Base-by-base conservation (phyloP, 2,797 vertebrate species). In the Lepidocolaptes lacrymiger region DNA sequence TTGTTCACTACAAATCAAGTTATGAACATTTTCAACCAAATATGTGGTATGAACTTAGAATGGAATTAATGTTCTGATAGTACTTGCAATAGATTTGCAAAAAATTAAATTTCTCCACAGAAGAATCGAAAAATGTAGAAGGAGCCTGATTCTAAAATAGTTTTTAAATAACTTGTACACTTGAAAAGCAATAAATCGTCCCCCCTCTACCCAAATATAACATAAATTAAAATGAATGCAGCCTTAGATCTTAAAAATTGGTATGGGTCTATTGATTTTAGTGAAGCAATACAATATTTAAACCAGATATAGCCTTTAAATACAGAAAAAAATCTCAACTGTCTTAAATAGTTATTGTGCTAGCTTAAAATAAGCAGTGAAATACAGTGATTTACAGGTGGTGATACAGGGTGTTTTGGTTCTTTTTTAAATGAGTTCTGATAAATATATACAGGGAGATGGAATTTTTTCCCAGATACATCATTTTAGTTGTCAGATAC, bases 141-240 rank as follows among this genome's bases (percentile, higher is more conserved):
- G 2, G 24, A 75, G 1, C 5, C 20, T 43, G 22, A 67, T 67
- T 79, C 15, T 64, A 49, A 56, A 86, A 72, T 51, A 64, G 12
- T 61, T 93, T 86, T 52, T 16, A 94, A 81, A 71, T 41, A 64
- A 2, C 11, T 17, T 34, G 4, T 49, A 19, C 11, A 41, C 9
- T 62, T 73, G 15, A 83, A 91, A 85, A 51, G 5, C 11, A 81
- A 22, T 55, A 67, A 43, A 54, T 64, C 26, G 28, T 55, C 5
- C 5, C 17, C 1, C 3, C 2, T 4, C 10, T 4, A 14, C 20
- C 15, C 2, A 37, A 36, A 36, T 36, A 21, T 27, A 48, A 36
- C 51, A 37, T 23, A 54, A 79, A 51, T 51, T 19, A 48, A 78
- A 82, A 84, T 9, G 1, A 77, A 44, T 22, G 6, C 15, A 62